A percentile compares a stretch with the other conserved stretches of the same genome.
Conservation (phyloP, 2,888 invertebrate species). For the Plagodis dolabraria region DNA sequence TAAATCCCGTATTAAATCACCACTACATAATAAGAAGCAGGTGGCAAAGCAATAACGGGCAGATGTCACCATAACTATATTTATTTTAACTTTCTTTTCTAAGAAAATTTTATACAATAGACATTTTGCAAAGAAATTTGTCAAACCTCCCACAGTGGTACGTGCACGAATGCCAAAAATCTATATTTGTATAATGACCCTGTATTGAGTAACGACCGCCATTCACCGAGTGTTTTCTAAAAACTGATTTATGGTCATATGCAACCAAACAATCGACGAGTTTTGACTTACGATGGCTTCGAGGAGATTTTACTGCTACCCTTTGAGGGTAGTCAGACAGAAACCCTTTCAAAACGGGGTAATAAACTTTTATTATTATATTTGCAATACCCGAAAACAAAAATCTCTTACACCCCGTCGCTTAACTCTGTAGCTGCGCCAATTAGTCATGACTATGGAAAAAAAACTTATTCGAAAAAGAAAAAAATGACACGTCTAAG, state of each 20-base stretch:
- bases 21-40: slow-evolving; percentile 39
- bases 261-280: slow-evolving; percentile 76
- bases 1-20: slow-evolving; percentile 21
- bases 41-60: slow-evolving; percentile 57
- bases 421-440: slow-evolving; percentile 59
- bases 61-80: slow-evolving; percentile 55
- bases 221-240: slow-evolving; percentile 70
- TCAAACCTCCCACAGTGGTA: slow-evolving; percentile 78
- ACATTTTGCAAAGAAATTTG: slow-evolving; percentile 63
- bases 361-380: slow-evolving; percentile 83
- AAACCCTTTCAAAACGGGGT: slow-evolving; percentile 83
- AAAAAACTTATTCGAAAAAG: slow-evolving; percentile 63
- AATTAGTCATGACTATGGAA: slow-evolving; percentile 78
- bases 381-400: slow-evolving; percentile 77
- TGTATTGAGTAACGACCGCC: slow-evolving; percentile 76
- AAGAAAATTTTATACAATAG: slow-evolving; percentile 58
- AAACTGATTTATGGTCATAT: slow-evolving; percentile 80
- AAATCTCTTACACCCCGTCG: slow-evolving; percentile 70
- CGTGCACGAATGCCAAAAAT: slow-evolving; percentile 80
- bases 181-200: slow-evolving; percentile 84
- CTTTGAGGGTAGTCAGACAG: slow-evolving; percentile 69
- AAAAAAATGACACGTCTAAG: slow-evolving; percentile 68
- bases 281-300: slow-evolving; percentile 75
- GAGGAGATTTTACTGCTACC: slow-evolving; percentile 71
- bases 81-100: slow-evolving; percentile 73